Evolutionary conservation across 2,113 vertebrate genomes (phyloP), one percentile per base, ranked within the genome.

Genomic region (Phaethon lepturus): DNA sequence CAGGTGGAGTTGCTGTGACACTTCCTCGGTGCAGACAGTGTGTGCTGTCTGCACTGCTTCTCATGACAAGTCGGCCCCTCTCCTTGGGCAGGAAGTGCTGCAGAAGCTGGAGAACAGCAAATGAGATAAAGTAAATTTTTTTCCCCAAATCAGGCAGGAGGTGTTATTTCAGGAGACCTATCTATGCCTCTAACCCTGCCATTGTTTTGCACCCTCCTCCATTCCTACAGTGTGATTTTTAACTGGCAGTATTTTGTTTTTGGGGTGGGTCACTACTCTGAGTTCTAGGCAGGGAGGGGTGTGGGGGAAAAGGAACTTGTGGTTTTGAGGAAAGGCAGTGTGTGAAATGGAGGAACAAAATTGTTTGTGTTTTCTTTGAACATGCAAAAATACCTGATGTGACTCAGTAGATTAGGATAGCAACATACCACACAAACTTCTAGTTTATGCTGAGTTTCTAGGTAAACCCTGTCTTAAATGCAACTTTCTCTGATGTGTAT

Each of bases 1-100:
- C 42, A 95, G 88, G 90, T 90, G 86, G 79, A 86, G 68, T 52
- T 95, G 90, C 91, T 82, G 56, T 86, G 64, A 88, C 79, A 80
- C 25, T 95, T 81, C 62, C 29, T 75, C 4, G 0, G 19, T 69
- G 71, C 42, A 84, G 42, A 8, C 38, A 62, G 19, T 4, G 1
- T 31, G 15, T 2, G 7, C 78, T 73, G 28, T 58, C 85, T 87
- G 40, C 0, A 0, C 63, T 64, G 56, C 80, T 79, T 50, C 58
- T 83, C 3, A 0, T 60, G 49, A 20, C 67, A 13, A 44, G 35
- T 49, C 1, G 0, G 40, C 67, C 67, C 28, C 15, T 72, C 53
- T 82, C n/a, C 42, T 89, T 0, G 0, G 42, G 50, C 74, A 55
- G 90, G 90, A 94, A 94, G 78, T 76, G 62, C 74, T 76, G 53